A percentile compares a stretch with the other conserved stretches of the same genome.
Evolutionary conservation across 2,888 invertebrate genomes (phyloP).

Genomic region (Stenoptilia bipunctidactyla): DNA sequence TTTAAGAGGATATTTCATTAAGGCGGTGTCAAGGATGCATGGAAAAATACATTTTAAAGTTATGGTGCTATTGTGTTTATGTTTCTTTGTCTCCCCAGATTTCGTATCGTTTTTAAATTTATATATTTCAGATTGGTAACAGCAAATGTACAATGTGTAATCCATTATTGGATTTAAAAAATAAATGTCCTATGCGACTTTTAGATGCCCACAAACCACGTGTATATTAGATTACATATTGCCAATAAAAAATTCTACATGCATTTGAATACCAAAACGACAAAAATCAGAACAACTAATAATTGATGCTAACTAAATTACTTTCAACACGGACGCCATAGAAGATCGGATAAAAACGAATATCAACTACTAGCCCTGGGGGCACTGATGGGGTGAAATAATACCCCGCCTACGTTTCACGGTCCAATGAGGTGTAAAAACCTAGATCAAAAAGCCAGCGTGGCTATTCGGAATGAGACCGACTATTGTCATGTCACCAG

Average conservation of each 20-base stretch:
- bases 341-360: slow-evolving; percentile 1
- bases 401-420: slow-evolving; percentile 31
- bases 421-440: slow-evolving; percentile 59
- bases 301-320: not conserved
- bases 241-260: slow-evolving; percentile 6
- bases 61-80: no score
- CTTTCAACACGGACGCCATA: not conserved
- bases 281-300: not conserved
- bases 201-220: no score
- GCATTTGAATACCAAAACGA: no score
- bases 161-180: no score
- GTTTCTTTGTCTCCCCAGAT: no score
- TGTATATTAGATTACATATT: slow-evolving; percentile 14
- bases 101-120: no score
- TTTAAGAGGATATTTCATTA: no score
- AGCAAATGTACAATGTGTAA: no score
- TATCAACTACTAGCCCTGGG: slow-evolving; percentile 35
- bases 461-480: slow-evolving; percentile 41
- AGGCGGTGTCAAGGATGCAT: no score
- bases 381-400: slow-evolving; percentile 40
- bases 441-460: slow-evolving; percentile 63
- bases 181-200: no score
- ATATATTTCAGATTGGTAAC: no score
- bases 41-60: no score
- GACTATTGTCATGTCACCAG: slow-evolving; percentile 43